Evolutionary conservation across 1,140 invertebrate genomes (phyloP).

Genomic region (Mactra quadrangularis): DNA sequence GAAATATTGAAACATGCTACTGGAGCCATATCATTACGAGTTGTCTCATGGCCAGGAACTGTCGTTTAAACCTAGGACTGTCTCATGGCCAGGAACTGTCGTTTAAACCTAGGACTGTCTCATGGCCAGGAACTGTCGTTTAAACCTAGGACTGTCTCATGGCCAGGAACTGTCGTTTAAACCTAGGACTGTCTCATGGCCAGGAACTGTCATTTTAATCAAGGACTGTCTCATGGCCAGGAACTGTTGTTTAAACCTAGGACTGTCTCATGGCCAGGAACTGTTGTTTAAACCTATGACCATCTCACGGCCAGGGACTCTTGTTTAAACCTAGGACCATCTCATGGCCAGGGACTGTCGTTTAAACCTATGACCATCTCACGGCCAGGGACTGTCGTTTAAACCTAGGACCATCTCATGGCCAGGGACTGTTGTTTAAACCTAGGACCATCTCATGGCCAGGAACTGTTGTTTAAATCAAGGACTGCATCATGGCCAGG

Average conservation of each 20-base stretch:
- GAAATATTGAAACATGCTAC: conserved; percentile 81
- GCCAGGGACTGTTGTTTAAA: conserved; percentile 83
- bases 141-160: conserved; percentile 82
- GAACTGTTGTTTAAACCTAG: too few species aligned
- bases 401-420: conserved; percentile 83
- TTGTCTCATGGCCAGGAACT: conserved; percentile 83
- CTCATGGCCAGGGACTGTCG: conserved; percentile 83
- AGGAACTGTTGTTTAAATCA: conserved; percentile 82
- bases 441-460: conserved; percentile 83
- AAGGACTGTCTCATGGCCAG: too few species aligned
- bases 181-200: too few species aligned
- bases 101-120: conserved; percentile 82
- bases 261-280: too few species aligned
- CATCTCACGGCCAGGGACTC: too few species aligned
- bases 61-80: conserved; percentile 82
- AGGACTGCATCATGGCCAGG: too few species aligned
- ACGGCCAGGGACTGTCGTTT: conserved; percentile 83
- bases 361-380: conserved; percentile 83
- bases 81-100: conserved; percentile 83
- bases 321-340: conserved; percentile 81
- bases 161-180: conserved; percentile 83
- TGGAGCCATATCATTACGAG: conserved; percentile 79
- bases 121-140: conserved; percentile 83
- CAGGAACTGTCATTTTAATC: too few species aligned
- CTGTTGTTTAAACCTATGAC: too few species aligned